A percentile compares a stretch with the other conserved stretches of the same genome.
Conservation (phyloP, 2,888 invertebrate species). For the Panorpa germanica region DNA sequence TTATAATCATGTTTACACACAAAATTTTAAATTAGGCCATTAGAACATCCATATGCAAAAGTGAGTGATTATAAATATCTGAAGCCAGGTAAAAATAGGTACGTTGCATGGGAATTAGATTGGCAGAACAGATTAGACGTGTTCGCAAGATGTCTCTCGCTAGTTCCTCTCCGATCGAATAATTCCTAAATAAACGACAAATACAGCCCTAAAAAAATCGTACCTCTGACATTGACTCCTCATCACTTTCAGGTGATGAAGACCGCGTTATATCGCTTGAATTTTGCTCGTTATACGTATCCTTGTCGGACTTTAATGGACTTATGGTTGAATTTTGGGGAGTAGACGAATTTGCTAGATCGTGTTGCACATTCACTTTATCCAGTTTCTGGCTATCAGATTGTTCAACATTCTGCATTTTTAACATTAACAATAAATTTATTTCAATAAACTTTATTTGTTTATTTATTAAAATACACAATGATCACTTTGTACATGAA, state of each 20-base stretch:
- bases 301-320: constrained; percentile 70
- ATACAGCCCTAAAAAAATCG: constrained; percentile 18
- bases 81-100: constrained; percentile 13
- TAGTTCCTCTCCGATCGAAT: constrained; percentile 38
- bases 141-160: constrained; percentile 48
- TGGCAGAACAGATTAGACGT: constrained; percentile 24
- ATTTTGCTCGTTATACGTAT: constrained; percentile 75
- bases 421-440: constrained; percentile 55
- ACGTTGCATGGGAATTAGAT: constrained; percentile 15
- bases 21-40: constrained; percentile 9
- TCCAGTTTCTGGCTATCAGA: constrained; percentile 68
- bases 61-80: constrained; percentile 11
- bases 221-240: constrained; percentile 94
- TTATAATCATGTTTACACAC: constrained; percentile 8
- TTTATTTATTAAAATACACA: too few relatives aligned
- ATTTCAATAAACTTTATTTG: too few relatives aligned
- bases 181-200: constrained; percentile 26
- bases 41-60: constrained; percentile 10
- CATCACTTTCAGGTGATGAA: constrained; percentile 91
- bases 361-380: constrained; percentile 56
- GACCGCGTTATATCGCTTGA: too few relatives aligned
- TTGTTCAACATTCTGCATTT: constrained; percentile 86
- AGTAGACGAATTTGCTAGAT: constrained; percentile 53
- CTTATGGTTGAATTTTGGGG: constrained; percentile 71
- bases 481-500: too few relatives aligned